A percentile compares a stretch with the other conserved stretches of the same genome.
Conservation (phyloP, 2,888 invertebrate genomes). For the Nipponacmea schrenckii region DNA sequence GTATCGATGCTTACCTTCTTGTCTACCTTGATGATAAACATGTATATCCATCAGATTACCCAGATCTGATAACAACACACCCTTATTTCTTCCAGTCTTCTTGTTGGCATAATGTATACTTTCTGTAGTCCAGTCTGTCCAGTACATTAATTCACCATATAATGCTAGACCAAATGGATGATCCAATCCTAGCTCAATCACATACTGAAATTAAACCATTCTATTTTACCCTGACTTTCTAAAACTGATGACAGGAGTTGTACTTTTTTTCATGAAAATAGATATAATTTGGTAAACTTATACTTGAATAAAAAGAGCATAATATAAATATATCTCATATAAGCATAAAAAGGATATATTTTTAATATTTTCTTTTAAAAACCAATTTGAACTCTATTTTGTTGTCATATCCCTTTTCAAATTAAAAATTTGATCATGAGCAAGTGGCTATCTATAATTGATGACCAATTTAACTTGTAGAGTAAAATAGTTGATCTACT, state of each 20-base stretch:
- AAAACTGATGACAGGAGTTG: neutral
- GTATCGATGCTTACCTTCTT: constrained; percentile 56
- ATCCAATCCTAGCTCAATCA: constrained; percentile 77
- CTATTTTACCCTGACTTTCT: neutral
- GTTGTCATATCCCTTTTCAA: neutral
- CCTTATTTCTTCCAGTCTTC: constrained; percentile 57
- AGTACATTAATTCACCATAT: constrained; percentile 88
- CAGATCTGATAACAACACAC: constrained; percentile 79
- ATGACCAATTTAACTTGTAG: neutral
- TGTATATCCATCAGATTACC: constrained; percentile 92
- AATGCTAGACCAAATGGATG: constrained; percentile 90
- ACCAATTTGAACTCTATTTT: too few relatives aligned
- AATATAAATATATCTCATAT: neutral
- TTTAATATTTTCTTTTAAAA: too few relatives aligned
- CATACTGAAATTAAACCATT: constrained; percentile 41
- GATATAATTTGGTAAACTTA: neutral
- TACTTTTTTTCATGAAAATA: too few relatives aligned
- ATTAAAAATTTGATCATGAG: too few relatives aligned
- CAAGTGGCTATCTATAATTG: neutral
- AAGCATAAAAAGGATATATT: too few relatives aligned
- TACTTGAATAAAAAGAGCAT: neutral
- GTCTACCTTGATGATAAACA: constrained; percentile 65
- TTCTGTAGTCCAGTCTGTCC: constrained; percentile 94
- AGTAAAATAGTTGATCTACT: constrained; percentile 12
- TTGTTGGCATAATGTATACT: constrained; percentile 81